Evolutionary conservation across 2,113 vertebrate genomes (phyloP), one percentile per base, ranked within the genome.

Genomic region (Neolamprologus fasciatus): DNA sequence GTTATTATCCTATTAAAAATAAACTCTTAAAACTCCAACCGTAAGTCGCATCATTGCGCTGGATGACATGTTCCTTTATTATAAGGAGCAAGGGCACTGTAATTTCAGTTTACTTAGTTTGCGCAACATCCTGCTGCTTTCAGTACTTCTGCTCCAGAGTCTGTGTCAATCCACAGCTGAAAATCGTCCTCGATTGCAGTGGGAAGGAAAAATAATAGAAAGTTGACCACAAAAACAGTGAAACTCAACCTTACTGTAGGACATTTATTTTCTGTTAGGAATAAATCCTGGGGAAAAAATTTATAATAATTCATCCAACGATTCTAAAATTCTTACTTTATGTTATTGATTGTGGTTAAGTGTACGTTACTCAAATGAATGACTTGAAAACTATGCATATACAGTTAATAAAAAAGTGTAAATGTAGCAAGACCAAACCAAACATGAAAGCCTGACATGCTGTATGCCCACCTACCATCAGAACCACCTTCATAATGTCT

Each of bases 191-290:
- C 42, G 1, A 8, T 28, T 78, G 42, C 23, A 78, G 23, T 31
- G 71, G 23, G 6, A 26, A 31, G 71, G 42, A 12, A 78, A 78
- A 78, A 50, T 28, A 28, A 8, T 47, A 47, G 40, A 76, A 47
- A 76, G 23, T 0, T 28, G 23, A 47, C 0, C 40, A 47, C 6
- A 19, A 26, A 45, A 76, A 47, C 4, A 19, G 23, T 26, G 40
- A 28, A 76, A 76, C 0, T 47, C 23, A 47, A 19, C 14, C 71
- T 28, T 76, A 11, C 14, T 28, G 3, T 17, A 16, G 28, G 13
- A 17, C 5, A 26, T 73, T 76, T 76, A 2, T 28, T 76, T 76
- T 47, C 42, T 47, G 4, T 76, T 47, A 28, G 23, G 23, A 45
- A 19, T 76, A 76, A 28, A 45, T 23, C 23, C 68, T 10, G 14